Base-by-base conservation (phyloP, 2,888 invertebrate genomes). In the Hydrotaea diabolus region DNA sequence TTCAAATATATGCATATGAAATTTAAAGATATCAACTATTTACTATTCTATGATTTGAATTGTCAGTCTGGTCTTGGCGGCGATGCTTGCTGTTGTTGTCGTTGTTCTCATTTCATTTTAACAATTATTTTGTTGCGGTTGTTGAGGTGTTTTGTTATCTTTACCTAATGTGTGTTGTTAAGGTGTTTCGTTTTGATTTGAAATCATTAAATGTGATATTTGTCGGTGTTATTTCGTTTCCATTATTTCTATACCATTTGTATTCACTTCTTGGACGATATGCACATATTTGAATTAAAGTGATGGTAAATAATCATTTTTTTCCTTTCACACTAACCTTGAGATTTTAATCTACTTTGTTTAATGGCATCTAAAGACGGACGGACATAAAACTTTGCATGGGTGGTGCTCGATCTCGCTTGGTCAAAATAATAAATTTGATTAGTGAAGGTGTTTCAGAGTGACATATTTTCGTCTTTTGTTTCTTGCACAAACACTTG, bases 311-410 rank as follows among this genome's bases (percentile, higher is more conserved):
- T 53, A 73, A 66, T 55, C 26, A 57, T 57, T 39, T 73, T 39
- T 39, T 55, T 15, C 39, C 8, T n/a, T 13, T 13, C 11, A 26
- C 1, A n/a, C 13, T 73, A 39, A 55, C 73, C 73, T 73, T 73
- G 73, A 57, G 73, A 73, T 73, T 57, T 21, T 73, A 73, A 73
- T 73, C 73, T 73, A 55, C 57, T 73, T 73, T 57, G 17, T 72
- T 55, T 36, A 2, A 55, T 53, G 57, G 5, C 21, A 55, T 26
- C 55, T 49, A 8, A 43, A 69, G 26, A 59, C 3, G 7, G 19
- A 26, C 15, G 9, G 26, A 11, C 23, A 26, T 13, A 9, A 26
- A 26, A 15, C n/a, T n/a, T n/a, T n/a, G n/a, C n/a, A n/a, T n/a
- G n/a, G n/a, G n/a, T n/a, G n/a, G n/a, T 31, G 2, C 7, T 55